These are phyloP conservation scores for Dendrocopos noguchii DNA, from an alignment of 2,113 vertebrate genomes.

Conservation along the genomic window DNA sequence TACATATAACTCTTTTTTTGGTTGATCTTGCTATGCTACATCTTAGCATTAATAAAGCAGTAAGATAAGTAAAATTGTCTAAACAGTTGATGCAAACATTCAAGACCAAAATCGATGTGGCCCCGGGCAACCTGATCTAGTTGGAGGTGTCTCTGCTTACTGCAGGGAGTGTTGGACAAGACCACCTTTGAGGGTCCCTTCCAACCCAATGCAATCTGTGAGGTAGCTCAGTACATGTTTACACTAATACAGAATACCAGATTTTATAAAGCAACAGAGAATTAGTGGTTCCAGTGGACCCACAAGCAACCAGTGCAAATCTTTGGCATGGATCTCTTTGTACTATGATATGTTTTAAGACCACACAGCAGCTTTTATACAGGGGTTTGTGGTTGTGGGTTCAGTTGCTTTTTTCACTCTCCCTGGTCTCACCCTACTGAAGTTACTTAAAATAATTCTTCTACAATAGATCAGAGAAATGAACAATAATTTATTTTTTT, in stretches of 20 bases:
- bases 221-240: conserved; percentile 40
- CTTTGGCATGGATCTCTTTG: conserved; percentile 24
- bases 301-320: conserved; percentile 42
- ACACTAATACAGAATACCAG: conserved; percentile 48
- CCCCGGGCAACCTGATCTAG: too few relatives aligned
- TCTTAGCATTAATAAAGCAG: conserved; percentile 49
- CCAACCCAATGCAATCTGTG: background rate
- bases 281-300: conserved; percentile 33
- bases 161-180: too few relatives aligned
- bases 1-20: background rate
- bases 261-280: conserved; percentile 53
- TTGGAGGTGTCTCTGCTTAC: too few relatives aligned
- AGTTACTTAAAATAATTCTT: conserved; percentile 44
- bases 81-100: conserved; percentile 70
- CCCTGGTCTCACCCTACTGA: background rate
- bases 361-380: background rate
- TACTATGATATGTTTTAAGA: conserved; percentile 4
- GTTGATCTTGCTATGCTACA: conserved; percentile 26
- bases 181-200: too few relatives aligned
- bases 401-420: background rate
- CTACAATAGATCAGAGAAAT: background rate
- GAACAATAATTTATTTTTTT: background rate
- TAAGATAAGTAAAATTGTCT: conserved; percentile 73
- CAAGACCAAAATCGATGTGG: too few relatives aligned
- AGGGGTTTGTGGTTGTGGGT: background rate